These are phyloP conservation scores for Hyphantria cunea DNA, from an alignment of 1,140 invertebrate genomes.

Conservation along the genomic window DNA sequence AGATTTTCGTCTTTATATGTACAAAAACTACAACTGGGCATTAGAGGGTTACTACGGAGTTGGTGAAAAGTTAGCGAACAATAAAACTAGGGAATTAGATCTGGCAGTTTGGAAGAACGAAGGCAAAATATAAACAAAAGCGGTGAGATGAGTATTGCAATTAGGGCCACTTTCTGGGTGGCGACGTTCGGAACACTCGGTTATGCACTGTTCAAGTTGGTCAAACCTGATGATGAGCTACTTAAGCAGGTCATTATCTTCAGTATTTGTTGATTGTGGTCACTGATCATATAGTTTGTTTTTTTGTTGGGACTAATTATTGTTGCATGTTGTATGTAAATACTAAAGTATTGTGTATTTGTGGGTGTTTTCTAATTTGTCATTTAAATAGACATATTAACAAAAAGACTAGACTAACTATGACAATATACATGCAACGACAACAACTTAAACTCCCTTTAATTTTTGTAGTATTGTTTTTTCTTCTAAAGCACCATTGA, in stretches of 20 bases:
- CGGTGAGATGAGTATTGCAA: constrained; percentile 74
- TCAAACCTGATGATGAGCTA: constrained; percentile 81
- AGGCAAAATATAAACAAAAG: constrained; percentile 66
- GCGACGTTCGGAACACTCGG: constrained; percentile 80
- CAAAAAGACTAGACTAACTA: too few relatives aligned
- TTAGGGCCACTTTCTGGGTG: constrained; percentile 83
- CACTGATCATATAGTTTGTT: constrained; percentile 42
- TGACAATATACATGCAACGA: too few relatives aligned
- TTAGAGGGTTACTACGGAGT: constrained; percentile 84
- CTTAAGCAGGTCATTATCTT: constrained; percentile 76
- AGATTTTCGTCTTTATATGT: constrained; percentile 84
- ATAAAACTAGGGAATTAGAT: constrained; percentile 79
- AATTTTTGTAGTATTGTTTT: too few relatives aligned
- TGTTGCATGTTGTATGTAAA: constrained; percentile 25
- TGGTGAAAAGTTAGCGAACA: constrained; percentile 82
- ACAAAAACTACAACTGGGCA: constrained; percentile 83
- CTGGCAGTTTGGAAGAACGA: constrained; percentile 77
- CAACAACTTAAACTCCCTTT: too few relatives aligned
- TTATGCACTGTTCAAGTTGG: constrained; percentile 80
- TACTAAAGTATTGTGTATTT: neutral
- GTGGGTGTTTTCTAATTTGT: too few relatives aligned
- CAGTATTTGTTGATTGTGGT: constrained; percentile 50
- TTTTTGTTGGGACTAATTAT: constrained; percentile 22
- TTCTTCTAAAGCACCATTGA: too few relatives aligned
- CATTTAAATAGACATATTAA: too few relatives aligned